Base-by-base conservation (phyloP, 2,888 invertebrate species). In the Cybosia mesomella region DNA sequence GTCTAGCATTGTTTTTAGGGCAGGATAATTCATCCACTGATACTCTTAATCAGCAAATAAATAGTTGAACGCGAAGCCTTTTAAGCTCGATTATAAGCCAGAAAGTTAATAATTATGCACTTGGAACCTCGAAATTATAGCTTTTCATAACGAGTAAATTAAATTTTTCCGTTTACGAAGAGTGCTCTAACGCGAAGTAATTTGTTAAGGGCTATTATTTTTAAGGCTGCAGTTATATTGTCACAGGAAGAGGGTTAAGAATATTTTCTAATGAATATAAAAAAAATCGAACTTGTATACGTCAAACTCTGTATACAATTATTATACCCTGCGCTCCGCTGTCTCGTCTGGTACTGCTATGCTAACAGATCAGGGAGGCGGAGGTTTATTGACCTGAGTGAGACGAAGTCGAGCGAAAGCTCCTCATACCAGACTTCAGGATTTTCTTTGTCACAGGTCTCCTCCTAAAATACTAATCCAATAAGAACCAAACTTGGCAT, bases 161-260 rank as follows among this genome's bases (percentile, higher is more conserved):
- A 79, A 74, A 78, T 71, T 70, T 74, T 76, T 79, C 72, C 74
- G 69, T 81, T 79, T 71, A 79, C 70, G 67, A 70, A 78, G 67
- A 59, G 58, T 63, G 57, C 58, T 60, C 7, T 67, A 72, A 80
- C 71, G 66, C 64, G 60, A 71, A 58, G 69, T 63, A 62, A 72
- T 68, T 70, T 65, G 71, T 81, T 68, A 67, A 68, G 57, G 22
- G 0, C 36, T 65, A 54, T 70, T 66, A 66, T 72, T 73, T 75
- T 68, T 79, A 74, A 73, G 70, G 57, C 36, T 66, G 69, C 36
- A 71, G 61, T 49, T 49, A 58, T n/a, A 43, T 66, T 63, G 36
- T 10, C 5, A 18, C 21, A 9, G 43, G 28, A 10, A 58, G 49
- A 36, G 54, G n/a, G 13, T 21, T 13, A 28, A 18, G 32, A 11